Conservation (phyloP, 2,797 vertebrate genomes). For the Falco peregrinus region DNA sequence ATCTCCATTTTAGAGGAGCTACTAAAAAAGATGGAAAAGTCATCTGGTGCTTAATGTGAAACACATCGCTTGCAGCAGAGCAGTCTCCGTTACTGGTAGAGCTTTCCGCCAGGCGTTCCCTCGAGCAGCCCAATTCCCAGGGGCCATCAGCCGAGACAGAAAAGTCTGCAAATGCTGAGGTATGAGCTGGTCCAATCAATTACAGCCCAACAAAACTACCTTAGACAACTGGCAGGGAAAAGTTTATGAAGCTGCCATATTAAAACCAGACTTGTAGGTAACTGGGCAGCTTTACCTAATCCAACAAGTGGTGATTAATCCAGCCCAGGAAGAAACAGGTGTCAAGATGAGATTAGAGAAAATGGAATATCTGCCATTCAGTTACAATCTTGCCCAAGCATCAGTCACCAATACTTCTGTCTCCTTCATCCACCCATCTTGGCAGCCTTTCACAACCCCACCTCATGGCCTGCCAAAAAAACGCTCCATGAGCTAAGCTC, state of each 20-base stretch:
- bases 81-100: not conserved
- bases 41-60: constrained; percentile 25
- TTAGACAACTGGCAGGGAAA: not conserved
- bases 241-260: not conserved
- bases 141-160: not conserved
- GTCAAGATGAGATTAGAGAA: not conserved
- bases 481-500: constrained; percentile 24
- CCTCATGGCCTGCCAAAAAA: not conserved
- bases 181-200: not conserved
- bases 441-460: constrained; percentile 18
- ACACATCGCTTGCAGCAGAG: not conserved
- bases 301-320: not conserved
- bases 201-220: not conserved
- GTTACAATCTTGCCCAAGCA: not conserved
- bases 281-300: not conserved
- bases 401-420: not conserved
- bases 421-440: constrained; percentile 9
- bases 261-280: not conserved
- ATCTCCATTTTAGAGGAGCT: not conserved
- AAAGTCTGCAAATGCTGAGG: not conserved
- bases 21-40: not conserved
- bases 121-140: not conserved
- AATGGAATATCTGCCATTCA: not conserved
- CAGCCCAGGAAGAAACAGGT: constrained; percentile 14
- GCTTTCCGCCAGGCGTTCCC: not conserved